Evolutionary conservation across 2,888 invertebrate genomes (phyloP), one percentile per base, ranked within the genome.

Genomic region (Argynnis bischoffii): DNA sequence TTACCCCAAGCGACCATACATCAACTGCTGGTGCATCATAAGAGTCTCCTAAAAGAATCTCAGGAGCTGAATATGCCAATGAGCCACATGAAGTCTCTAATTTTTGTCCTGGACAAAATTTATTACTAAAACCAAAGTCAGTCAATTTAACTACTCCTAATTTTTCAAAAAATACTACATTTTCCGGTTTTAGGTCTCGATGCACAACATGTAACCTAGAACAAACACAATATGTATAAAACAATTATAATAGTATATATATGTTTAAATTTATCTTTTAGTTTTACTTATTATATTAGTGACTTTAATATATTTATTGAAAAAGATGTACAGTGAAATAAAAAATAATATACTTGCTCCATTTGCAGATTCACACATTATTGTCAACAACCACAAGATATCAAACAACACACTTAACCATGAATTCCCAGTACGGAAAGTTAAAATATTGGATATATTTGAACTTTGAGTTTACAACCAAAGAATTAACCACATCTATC

Each of bases 21-120:
- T 99, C 99, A 94, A 99, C 99, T 76, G 99, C 99, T 21, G 99
- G 99, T 53, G 99, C 99, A 93, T 99, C 99, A 89, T 99, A 99
- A 1, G 98, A 98, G 90, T 99, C 99, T 26, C 99, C 99, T 65
- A 99, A 94, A 69, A 99, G 94, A 82, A 99, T 99, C 93, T 99
- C 99, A 1, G 99, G 99, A 13, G 99, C 99, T 3, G 99, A 99
- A 92, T 99, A 99, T 21, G 99, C 99, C 77, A 99, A 93, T 75
- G 99, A 99, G 41, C 99, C 99, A 92, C 99, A 99, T 48, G 98
- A 99, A 26, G 99, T 99, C 88, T 98, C 98, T 82, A 99, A 89
- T 86, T 99, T 98, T 89, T 98, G 98, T 61, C 99, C 99, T 26
- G 99, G 99, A 82, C 96, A 97, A 89, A 97, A 97, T 89, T 96